phyloP scores from a whole-genome alignment of 1,140 invertebrate species.

The Drosophila kepulauana region DNA sequence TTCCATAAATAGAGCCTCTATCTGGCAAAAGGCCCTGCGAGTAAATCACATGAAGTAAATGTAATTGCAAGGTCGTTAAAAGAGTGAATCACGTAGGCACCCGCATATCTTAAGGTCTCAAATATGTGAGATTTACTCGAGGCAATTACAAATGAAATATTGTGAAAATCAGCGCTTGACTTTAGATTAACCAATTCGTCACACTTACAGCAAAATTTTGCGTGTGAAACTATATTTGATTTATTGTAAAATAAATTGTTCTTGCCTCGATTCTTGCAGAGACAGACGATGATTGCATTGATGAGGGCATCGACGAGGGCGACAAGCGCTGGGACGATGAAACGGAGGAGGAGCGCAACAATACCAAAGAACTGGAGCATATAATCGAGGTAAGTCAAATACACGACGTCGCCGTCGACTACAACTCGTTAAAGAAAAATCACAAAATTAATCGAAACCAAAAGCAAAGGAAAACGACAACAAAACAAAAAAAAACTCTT shows the following conservation, averaged over 20 bases:
- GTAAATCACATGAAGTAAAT: neutral
- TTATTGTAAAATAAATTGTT: neutral
- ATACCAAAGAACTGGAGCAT: conserved; percentile 84
- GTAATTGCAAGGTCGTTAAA: conserved; percentile 27
- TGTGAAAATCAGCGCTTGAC: neutral
- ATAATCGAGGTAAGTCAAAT: conserved; percentile 79
- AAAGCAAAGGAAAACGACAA: neutral
- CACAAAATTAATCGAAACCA: neutral
- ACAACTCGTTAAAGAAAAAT: neutral
- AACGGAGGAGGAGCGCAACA: conserved; percentile 86
- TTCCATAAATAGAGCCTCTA: conserved; percentile 25
- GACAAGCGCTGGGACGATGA: conserved; percentile 85
- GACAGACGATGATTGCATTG: conserved; percentile 95
- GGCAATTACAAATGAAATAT: conserved; percentile 2
- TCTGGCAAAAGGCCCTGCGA: conserved; percentile 10
- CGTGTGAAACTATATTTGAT: neutral
- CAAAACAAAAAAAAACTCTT: conserved; percentile 22
- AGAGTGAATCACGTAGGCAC: conserved; percentile 31
- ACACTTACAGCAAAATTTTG: neutral
- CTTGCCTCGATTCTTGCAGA: conserved; percentile 84
- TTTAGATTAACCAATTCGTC: conserved; percentile 36
- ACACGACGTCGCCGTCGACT: too few relatives aligned
- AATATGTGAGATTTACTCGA: conserved; percentile 19
- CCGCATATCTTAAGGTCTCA: neutral
- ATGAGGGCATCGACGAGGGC: conserved; percentile 91